phyloP scores from a whole-genome alignment of 2,888 invertebrate genomes.

The Polyommatus icarus region DNA sequence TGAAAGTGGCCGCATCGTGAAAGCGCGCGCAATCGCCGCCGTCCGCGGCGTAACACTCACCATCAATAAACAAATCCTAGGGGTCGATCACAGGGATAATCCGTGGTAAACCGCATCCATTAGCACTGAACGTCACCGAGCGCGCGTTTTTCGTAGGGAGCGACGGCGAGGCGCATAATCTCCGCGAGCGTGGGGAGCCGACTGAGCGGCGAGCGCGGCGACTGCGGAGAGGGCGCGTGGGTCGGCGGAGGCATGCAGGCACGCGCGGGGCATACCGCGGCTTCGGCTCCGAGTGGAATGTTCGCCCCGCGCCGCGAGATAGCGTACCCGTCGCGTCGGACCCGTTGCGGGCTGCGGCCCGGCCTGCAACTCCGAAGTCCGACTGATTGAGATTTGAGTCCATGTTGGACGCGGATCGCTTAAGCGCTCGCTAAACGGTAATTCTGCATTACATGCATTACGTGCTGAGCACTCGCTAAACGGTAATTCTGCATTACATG shows the following conservation, averaged over 20 bases:
- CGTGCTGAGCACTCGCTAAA: no score
- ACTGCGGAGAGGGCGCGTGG: slow-evolving; percentile 84
- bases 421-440: no score
- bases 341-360: slow-evolving; percentile 7
- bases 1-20: slow-evolving; percentile 79
- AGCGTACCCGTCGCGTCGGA: slow-evolving; percentile 58
- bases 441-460: no score
- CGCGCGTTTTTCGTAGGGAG: slow-evolving; percentile 59
- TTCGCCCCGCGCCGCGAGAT: slow-evolving; percentile 48
- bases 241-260: slow-evolving; percentile 82
- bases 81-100: slow-evolving; percentile 57
- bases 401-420: slow-evolving; percentile 18
- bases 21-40: slow-evolving; percentile 75
- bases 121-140: slow-evolving; percentile 74
- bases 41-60: slow-evolving; percentile 65
- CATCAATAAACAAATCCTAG: slow-evolving; percentile 77
- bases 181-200: slow-evolving; percentile 64
- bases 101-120: slow-evolving; percentile 72
- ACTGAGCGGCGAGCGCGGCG: slow-evolving; percentile 60
- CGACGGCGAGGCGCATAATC: slow-evolving; percentile 57
- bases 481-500: no score
- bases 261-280: slow-evolving; percentile 73
- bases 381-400: slow-evolving; percentile 22
- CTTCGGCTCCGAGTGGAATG: slow-evolving; percentile 64
- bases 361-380: slow-evolving; percentile 18